A percentile compares a stretch with the other conserved stretches of the same genome.
These are phyloP conservation scores for Amblyopsis rosae DNA, from an alignment of 2,113 vertebrate species.

Conservation along the genomic window DNA sequence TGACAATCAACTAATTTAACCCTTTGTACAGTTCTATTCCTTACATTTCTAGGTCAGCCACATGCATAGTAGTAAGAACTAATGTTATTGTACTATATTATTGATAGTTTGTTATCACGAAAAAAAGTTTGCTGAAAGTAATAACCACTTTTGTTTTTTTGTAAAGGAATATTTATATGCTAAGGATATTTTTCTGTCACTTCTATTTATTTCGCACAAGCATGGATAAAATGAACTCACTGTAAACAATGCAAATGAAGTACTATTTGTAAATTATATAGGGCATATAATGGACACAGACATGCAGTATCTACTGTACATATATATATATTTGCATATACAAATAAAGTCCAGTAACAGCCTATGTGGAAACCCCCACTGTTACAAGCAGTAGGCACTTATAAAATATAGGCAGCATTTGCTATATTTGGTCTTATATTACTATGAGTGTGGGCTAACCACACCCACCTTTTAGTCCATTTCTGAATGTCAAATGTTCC, in stretches of 20 bases:
- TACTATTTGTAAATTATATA: too few relatives aligned
- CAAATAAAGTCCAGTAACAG: conserved; percentile 38
- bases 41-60: not conserved
- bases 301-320: too few relatives aligned
- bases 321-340: too few relatives aligned
- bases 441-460: conserved; percentile 31
- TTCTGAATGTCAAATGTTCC: conserved; percentile 38
- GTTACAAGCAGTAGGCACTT: not conserved
- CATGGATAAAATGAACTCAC: too few relatives aligned
- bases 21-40: not conserved
- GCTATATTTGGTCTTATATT: conserved; percentile 16
- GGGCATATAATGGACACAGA: too few relatives aligned
- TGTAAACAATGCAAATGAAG: too few relatives aligned
- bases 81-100: conserved; percentile 2
- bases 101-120: conserved; percentile 3
- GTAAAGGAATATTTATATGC: conserved; percentile 1
- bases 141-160: not conserved
- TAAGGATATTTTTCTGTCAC: too few relatives aligned
- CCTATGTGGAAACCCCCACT: not conserved
- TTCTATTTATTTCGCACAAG: too few relatives aligned
- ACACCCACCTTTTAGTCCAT: conserved; percentile 18
- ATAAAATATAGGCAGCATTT: not conserved
- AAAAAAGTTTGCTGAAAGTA: not conserved
- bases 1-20: conserved; percentile 45
- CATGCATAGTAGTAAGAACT: not conserved